These are phyloP conservation scores for Carassius carassius DNA, from an alignment of 2,113 vertebrate species.

Conservation along the genomic window DNA sequence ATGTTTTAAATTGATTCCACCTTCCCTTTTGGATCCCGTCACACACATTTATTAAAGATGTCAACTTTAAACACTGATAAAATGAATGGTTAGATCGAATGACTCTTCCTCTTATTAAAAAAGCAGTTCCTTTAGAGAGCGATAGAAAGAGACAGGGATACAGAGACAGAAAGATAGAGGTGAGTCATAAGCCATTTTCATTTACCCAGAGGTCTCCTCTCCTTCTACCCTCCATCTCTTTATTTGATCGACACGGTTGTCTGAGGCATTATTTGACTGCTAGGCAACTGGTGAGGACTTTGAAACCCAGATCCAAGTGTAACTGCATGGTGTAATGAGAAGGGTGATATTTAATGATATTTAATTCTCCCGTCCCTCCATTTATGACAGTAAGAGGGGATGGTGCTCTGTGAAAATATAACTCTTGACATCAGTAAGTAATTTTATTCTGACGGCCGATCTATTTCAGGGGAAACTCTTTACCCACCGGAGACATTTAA, in stretches of 20 bases:
- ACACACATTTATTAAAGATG: constrained; percentile 38
- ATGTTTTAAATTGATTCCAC: constrained; percentile 30
- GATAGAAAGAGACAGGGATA: constrained; percentile 23
- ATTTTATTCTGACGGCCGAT: constrained; percentile 24
- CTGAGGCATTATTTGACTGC: constrained; percentile 28
- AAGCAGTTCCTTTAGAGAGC: constrained; percentile 16
- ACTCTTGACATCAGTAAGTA: constrained; percentile 26
- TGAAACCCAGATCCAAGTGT: constrained; percentile 38
- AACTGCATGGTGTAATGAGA: constrained; percentile 55
- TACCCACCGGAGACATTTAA: constrained; percentile 34
- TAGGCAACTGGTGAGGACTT: constrained; percentile 31
- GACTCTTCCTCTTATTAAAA: constrained; percentile 41
- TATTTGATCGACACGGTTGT: constrained; percentile 43
- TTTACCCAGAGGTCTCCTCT: constrained; percentile 44
- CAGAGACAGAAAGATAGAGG: constrained; percentile 8
- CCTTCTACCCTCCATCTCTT: constrained; percentile 21
- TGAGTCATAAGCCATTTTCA: constrained; percentile 46
- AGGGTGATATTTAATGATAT: constrained; percentile 54
- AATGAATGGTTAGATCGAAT: constrained; percentile 22
- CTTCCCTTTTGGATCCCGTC: constrained; percentile 33
- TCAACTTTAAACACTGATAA: constrained; percentile 36
- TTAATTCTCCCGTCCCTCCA: constrained; percentile 48
- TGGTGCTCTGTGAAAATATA: constrained; percentile 44
- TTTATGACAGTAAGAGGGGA: constrained; percentile 40
- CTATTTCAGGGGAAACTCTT: constrained; percentile 34